Evolutionary conservation across 2,888 invertebrate genomes (phyloP), one percentile per base, ranked within the genome.

Genomic region (Torymus texanus): DNA sequence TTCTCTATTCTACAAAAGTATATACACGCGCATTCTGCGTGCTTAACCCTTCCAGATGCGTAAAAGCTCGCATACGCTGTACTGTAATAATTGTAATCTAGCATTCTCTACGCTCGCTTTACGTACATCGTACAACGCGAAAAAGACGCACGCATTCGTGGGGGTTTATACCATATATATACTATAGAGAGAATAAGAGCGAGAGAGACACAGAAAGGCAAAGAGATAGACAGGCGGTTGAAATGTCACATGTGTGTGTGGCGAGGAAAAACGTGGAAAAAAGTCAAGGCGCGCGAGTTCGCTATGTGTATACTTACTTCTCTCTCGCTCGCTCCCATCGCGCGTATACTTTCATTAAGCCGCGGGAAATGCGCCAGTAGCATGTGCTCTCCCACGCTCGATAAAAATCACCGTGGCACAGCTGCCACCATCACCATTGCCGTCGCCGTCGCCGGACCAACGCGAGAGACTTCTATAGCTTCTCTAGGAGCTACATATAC

Each of bases 301-400:
- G 41, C 41, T 41, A 8, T 8, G 41, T 8, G 41, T 8, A 8
- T 41, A 41, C 41, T 41, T 8, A 41, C 41, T 41, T 41, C 72
- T 61, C 61, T 18, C 18, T 61, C 61, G 29, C 41, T 63, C 29
- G n/a, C 63, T 14, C 53, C 11, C 56, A 41, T 18, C 21, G 62
- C 24, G 61, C n/a, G 62, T 41, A 29, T 29, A 41, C 67, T 73
- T 77, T 77, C 70, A 72, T 77, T 59, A 72, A 72, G 68, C 68
- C 63, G 53, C 59, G 29, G 29, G 18, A 24, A 59, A 75, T 58
- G 18, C 55, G 13, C 16, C 74, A 63, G 70, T 58, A 76, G 67
- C 79, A 82, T 66, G 59, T 75, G 62, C 80, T 84, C 84, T 86
- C 87, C 84, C 85, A 86, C 85, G 87, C 84, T 86, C 82, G 80